Evolutionary conservation across 37 sponge, comb jelly and placozoan genomes (phyloP), one percentile per base, ranked within the genome.

Genomic region (Cladorhizidae sp.): DNA sequence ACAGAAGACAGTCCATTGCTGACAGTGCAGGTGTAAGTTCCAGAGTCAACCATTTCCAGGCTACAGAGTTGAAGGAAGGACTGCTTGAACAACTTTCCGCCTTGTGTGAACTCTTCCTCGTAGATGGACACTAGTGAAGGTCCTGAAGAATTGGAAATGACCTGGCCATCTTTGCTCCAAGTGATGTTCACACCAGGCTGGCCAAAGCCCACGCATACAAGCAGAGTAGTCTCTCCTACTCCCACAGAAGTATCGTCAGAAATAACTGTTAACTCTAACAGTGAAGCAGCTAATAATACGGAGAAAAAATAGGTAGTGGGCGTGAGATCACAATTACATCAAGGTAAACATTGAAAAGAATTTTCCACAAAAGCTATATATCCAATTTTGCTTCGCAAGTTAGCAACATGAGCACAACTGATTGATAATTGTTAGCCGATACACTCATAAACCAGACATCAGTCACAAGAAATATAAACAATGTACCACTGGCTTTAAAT

Each of bases 21-120:
- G n/a, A 70, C 83, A 54, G 43, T 63, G 39, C 85, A 85, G 72
- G 22, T 59, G 45, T 85, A 78, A 33, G 70, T 40, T 0, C 79
- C 85, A 50, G 38, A 25, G 51, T 85, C 85, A 8, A 17, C 9
- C 28, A 23, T 50, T 42, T 41, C 41, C 42, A 78, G 61, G 31
- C 45, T 61, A 63, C 79, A 85, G 37, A 85, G 37, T 40, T 73
- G 36, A 17, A 85, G 70, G 36, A 73, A 28, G 25, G 49, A 41
- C 45, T 64, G 72, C 39, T 72, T 42, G 58, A 82, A 82, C 31
- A 64, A 22, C 22, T 5, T 43, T 0, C 49, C 74, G 11, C 73
- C 74, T 1, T 64, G 49, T 25, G 78, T 64, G 50, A 77, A 63
- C 17, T 57, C 25, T 38, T 77, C 78, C 17, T 77, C 78, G 25